Conservation (phyloP, 2,888 invertebrate genomes). For the Cataglyphis altisquamis region DNA sequence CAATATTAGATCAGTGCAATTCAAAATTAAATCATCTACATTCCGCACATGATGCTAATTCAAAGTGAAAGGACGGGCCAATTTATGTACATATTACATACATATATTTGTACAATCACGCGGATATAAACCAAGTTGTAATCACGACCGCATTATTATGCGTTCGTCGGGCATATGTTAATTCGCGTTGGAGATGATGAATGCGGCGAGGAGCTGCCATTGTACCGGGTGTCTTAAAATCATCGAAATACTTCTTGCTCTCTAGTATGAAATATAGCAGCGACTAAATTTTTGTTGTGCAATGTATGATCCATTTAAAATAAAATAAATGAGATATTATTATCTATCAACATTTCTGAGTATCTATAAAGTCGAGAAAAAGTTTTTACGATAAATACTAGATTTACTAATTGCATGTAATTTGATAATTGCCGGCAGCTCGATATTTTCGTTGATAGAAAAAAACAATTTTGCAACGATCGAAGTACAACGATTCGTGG, state of each 20-base stretch:
- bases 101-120: conserved; percentile 33
- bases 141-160: conserved; percentile 44
- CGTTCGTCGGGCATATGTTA: conserved; percentile 46
- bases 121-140: conserved; percentile 25
- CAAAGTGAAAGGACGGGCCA: conserved; percentile 6
- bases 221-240: conserved; percentile 28
- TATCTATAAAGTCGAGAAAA: not conserved
- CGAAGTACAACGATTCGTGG: not conserved
- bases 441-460: not conserved
- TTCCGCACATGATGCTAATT: conserved; percentile 30
- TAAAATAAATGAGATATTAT: not conserved
- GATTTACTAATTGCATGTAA: not conserved
- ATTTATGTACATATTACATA: conserved; percentile 32
- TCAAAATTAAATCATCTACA: conserved; percentile 3
- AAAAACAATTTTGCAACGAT: not conserved
- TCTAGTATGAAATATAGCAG: not conserved
- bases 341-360: not conserved
- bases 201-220: not conserved
- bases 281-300: not conserved
- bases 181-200: conserved; percentile 42
- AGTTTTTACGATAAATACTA: not conserved
- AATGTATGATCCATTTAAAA: not conserved
- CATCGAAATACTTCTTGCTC: not conserved
- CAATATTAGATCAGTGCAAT: conserved; percentile 2
- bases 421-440: not conserved